These are phyloP conservation scores for Carposina sasakii DNA, from an alignment of 1,140 invertebrate genomes.

Conservation along the genomic window DNA sequence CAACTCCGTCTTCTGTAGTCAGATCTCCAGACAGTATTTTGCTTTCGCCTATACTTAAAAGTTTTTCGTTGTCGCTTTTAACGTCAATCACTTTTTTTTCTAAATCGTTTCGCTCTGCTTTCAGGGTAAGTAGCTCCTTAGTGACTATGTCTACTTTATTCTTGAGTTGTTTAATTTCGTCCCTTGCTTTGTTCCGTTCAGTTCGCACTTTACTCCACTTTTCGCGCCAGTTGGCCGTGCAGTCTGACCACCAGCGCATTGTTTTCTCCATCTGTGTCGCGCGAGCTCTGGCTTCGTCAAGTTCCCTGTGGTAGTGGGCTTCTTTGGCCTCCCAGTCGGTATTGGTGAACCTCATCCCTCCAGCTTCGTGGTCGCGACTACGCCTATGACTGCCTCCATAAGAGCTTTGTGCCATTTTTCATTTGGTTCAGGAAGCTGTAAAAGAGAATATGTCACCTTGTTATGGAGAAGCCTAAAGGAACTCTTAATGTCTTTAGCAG, in stretches of 20 bases:
- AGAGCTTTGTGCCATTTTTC: slow-evolving; percentile 63
- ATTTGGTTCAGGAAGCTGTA: slow-evolving; percentile 25
- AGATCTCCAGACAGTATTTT: slow-evolving; percentile 56
- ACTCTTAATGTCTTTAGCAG: too few species aligned
- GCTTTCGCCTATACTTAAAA: slow-evolving; percentile 58
- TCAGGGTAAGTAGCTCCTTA: slow-evolving; percentile 84
- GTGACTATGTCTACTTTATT: slow-evolving; percentile 84
- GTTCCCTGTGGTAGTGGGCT: slow-evolving; percentile 79
- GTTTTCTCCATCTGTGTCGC: slow-evolving; percentile 99
- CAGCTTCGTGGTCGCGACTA: slow-evolving; percentile 48
- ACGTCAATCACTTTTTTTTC: slow-evolving; percentile 75
- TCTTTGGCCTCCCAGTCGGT: slow-evolving; percentile 66
- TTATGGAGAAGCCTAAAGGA: neutral
- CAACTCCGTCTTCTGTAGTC: slow-evolving; percentile 52
- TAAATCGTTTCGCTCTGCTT: slow-evolving; percentile 86
- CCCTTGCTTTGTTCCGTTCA: slow-evolving; percentile 89
- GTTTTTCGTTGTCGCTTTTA: slow-evolving; percentile 59
- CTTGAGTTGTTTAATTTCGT: slow-evolving; percentile 87
- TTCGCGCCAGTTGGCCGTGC: slow-evolving; percentile 82
- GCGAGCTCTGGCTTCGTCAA: slow-evolving; percentile 91
- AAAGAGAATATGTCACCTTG: neutral
- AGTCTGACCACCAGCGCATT: slow-evolving; percentile 97
- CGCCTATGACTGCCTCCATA: slow-evolving; percentile 58
- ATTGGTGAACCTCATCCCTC: slow-evolving; percentile 49
- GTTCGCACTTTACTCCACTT: slow-evolving; percentile 93